Base-by-base conservation (phyloP, 1,140 invertebrate genomes). In the Whitmania pigra region DNA sequence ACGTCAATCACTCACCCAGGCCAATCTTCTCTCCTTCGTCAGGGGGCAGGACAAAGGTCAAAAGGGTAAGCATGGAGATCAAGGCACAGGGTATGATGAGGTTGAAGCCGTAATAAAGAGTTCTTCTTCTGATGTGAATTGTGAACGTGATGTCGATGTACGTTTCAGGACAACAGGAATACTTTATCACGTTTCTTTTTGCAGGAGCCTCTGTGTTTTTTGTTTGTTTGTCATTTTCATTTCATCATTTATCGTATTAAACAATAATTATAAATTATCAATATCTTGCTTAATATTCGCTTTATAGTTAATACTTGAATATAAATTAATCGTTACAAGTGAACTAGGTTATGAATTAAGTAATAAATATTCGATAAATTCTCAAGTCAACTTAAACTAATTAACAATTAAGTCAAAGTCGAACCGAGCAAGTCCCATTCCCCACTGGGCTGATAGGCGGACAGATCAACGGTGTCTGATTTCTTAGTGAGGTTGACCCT, bases 361-460 rank as follows among this genome's bases (percentile, higher is more conserved):
- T n/a, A 25, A 57, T 25, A 57, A n/a, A n/a, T n/a, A n/a, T n/a
- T n/a, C n/a, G n/a, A n/a, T n/a, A n/a, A n/a, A n/a, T n/a, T n/a
- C n/a, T n/a, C n/a, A n/a, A n/a, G n/a, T n/a, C n/a, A n/a, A n/a
- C n/a, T n/a, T n/a, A n/a, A n/a, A n/a, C n/a, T n/a, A n/a, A n/a
- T n/a, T n/a, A n/a, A n/a, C n/a, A n/a, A n/a, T n/a, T n/a, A n/a
- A n/a, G 25, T 25, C 54, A 57, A 20, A 57, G 2, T 49, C 17
- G 31, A n/a, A 73, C 63, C 72, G 20, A 73, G 4, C 43, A 73
- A 68, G 22, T 55, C 54, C 72, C 72, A 73, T 63, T 73, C 72
- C 79, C 93, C 93, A 82, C 95, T 96, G 77, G 89, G 90, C 82
- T 95, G 93, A 86, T 94, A 95, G 87, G 90, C 92, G 84, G 89